Evolutionary conservation across 2,113 vertebrate species (phyloP).

Genomic region (Oophaga pumilio): DNA sequence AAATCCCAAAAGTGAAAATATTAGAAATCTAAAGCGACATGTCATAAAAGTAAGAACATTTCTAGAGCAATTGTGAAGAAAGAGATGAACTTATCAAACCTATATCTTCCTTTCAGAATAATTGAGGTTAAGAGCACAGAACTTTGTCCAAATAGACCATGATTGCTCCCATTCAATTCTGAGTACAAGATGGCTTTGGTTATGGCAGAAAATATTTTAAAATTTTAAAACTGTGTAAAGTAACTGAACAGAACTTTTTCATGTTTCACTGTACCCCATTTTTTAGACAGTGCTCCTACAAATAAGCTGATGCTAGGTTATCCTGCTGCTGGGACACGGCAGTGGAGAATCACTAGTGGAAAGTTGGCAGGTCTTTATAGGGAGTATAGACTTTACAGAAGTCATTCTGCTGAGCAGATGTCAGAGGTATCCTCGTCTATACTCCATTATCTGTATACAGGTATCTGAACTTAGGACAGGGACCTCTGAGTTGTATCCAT

Average conservation of each 20-base stretch:
- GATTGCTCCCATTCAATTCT: background rate
- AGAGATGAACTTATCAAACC: background rate
- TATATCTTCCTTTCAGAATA: background rate
- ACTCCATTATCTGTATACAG: too few relatives aligned
- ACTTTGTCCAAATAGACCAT: background rate
- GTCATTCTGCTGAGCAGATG: too few relatives aligned
- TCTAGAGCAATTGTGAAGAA: background rate
- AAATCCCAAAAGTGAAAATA: background rate
- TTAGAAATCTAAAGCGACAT: background rate
- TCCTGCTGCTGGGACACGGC: background rate
- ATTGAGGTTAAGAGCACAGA: background rate
- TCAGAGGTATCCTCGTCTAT: too few relatives aligned
- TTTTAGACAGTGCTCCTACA: background rate
- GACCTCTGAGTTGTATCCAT: too few relatives aligned
- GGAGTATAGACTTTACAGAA: too few relatives aligned
- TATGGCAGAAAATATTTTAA: background rate
- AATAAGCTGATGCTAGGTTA: background rate
- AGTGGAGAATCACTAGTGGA: background rate
- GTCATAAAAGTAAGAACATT: background rate
- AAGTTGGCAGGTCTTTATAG: background rate
- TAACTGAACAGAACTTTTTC: background rate
- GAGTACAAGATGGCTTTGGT: background rate
- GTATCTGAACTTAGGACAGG: too few relatives aligned
- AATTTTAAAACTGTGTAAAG: background rate
- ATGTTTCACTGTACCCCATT: background rate